phyloP scores from a whole-genome alignment of 2,797 vertebrate species.

The Hypotaenidia okinawae region DNA sequence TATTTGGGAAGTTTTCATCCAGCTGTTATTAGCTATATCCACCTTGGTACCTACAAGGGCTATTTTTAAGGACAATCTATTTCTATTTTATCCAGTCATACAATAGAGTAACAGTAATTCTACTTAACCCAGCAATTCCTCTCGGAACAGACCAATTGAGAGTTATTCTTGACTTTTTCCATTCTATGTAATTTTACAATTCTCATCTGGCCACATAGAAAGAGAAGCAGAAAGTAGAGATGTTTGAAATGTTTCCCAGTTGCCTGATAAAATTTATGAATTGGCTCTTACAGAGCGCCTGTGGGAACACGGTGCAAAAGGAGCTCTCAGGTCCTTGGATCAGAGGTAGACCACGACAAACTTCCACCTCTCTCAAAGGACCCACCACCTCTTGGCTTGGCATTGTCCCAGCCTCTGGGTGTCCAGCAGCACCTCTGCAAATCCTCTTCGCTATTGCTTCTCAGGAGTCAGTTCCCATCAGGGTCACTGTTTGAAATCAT shows the following conservation, averaged over 20 bases:
- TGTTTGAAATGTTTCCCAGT: not conserved
- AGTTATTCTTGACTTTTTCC: not conserved
- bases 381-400: not conserved
- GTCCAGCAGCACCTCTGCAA: not conserved
- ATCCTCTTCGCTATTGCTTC: not conserved
- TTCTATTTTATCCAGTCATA: not conserved
- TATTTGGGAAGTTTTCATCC: not conserved
- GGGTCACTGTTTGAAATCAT: not conserved
- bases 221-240: not conserved
- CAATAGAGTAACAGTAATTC: not conserved
- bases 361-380: not conserved
- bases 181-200: not conserved
- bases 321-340: not conserved
- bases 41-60: not conserved
- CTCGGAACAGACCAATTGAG: not conserved
- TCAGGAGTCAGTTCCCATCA: not conserved
- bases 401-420: not conserved
- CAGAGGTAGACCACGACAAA: not conserved
- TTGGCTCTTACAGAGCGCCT: not conserved
- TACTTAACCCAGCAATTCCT: not conserved
- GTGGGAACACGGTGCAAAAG: not conserved
- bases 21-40: not conserved
- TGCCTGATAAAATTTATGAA: not conserved
- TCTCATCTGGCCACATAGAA: not conserved
- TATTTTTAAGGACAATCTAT: not conserved